These are phyloP conservation scores for Tragopan temminckii DNA, from an alignment of 2,797 vertebrate genomes.

Conservation along the genomic window DNA sequence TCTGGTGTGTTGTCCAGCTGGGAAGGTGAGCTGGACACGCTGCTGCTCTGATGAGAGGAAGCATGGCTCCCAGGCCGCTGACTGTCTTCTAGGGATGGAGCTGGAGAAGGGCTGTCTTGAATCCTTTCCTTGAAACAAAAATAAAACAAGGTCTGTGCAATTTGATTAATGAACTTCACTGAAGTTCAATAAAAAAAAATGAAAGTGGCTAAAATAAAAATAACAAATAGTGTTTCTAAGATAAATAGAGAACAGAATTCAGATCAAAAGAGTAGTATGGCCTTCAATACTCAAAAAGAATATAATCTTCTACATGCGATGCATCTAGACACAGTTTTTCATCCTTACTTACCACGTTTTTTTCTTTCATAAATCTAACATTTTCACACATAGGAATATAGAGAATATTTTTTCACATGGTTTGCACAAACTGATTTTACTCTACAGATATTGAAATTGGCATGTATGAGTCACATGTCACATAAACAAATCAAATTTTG, in stretches of 20 bases:
- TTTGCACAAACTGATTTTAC: neutral
- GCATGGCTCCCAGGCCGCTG: slow-evolving; percentile 87
- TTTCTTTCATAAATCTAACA: neutral
- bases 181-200: neutral
- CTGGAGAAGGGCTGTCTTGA: slow-evolving; percentile 91
- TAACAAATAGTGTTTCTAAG: neutral
- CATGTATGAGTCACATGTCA: neutral
- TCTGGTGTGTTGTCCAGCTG: slow-evolving; percentile 85
- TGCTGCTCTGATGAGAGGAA: slow-evolving; percentile 91
- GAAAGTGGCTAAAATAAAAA: fast-evolving
- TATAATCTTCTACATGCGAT: neutral
- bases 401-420: neutral
- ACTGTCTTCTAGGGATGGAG: slow-evolving; percentile 88
- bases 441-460: neutral
- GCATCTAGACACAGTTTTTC: neutral
- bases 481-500: neutral
- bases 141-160: neutral
- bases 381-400: neutral
- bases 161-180: neutral
- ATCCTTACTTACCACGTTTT: neutral
- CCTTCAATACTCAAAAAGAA: neutral
- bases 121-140: slow-evolving; percentile 86
- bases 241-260: neutral
- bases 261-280: neutral
- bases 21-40: slow-evolving; percentile 90